These are phyloP conservation scores for Asarcornis scutulata DNA, from an alignment of 2,113 vertebrate genomes.

Conservation along the genomic window DNA sequence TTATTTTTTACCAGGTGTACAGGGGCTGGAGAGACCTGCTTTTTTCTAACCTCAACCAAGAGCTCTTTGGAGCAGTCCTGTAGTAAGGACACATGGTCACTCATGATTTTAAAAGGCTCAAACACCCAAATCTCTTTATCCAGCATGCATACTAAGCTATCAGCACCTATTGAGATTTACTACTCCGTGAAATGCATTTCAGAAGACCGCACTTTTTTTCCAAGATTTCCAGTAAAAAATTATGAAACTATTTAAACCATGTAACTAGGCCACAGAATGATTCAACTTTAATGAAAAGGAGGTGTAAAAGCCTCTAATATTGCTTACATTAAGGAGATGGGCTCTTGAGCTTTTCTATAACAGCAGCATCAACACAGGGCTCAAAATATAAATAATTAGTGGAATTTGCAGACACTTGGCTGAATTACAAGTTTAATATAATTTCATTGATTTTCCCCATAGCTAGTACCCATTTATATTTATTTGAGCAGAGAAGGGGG, in stretches of 20 bases:
- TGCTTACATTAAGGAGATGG: not conserved
- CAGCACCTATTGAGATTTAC: not conserved
- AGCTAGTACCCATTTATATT: not conserved
- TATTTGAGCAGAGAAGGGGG: conserved; percentile 18
- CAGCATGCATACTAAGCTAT: not conserved
- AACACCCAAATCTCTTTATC: not conserved
- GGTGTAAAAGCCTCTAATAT: not conserved
- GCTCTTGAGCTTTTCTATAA: conserved; percentile 5
- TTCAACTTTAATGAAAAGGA: conserved; percentile 13
- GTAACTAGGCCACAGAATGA: not conserved
- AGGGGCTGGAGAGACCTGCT: not conserved
- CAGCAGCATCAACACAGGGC: not conserved
- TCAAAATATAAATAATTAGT: conserved; percentile 34
- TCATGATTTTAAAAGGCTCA: not conserved
- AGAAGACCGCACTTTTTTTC: not conserved
- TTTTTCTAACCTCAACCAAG: not conserved
- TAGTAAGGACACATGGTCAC: not conserved
- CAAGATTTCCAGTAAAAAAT: not conserved
- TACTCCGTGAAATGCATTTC: not conserved
- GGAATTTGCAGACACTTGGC: conserved; percentile 38
- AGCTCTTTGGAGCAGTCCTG: not conserved
- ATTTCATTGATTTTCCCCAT: conserved; percentile 38
- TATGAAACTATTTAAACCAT: not conserved
- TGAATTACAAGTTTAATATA: conserved; percentile 26
- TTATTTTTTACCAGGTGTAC: not conserved